Evolutionary conservation across 2,888 invertebrate species (phyloP), one percentile per base, ranked within the genome.

Genomic region (Pelosia muscerda): DNA sequence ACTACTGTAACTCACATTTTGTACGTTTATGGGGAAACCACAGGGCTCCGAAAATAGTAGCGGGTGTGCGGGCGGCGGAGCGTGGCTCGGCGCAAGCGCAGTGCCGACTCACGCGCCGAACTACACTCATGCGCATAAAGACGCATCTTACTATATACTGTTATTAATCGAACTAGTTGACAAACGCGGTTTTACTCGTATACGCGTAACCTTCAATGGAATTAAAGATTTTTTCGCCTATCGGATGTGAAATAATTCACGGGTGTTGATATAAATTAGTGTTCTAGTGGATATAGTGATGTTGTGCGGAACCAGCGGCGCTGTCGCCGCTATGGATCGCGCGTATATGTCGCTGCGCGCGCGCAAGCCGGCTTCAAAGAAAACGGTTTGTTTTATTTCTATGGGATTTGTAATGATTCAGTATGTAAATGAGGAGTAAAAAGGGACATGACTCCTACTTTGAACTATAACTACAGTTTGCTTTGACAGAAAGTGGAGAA

Each of bases 261-360:
- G 25, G 13, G 54, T 65, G 34, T 63, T 63, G 38, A 42, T 9
- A 34, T 64, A 58, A 15, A 68, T 53, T 64, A 67, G 58, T 58
- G 53, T 34, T 58, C 9, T 65, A 70, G 76, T 81, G 83, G 65
- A 74, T 66, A 54, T 64, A 28, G 84, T 84, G 82, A 93, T 94
- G 94, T 84, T 94, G 88, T 92, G 95, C 74, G 93, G 93, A n/a
- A 88, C 92, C 55, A 90, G 88, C 76, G 92, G 93, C 22, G 92
- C 94, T 2, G 92, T 93, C 25, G 92, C 92, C 53, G 92, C 93
- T 26, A 95, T 95, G 95, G 95, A 95, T 66, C 91, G 95, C 68
- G 95, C 95, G 66, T 95, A 95, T 73, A 95, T 95, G 95, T 95
- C 95, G 62, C 82, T 95, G 87, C 92, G 95, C 68, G 95, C 93